Percentiles rank a stretch among this genome's conserved stretches.
phyloP scores from a whole-genome alignment of 2,888 invertebrate genomes.

The Eupithecia tripunctaria region DNA sequence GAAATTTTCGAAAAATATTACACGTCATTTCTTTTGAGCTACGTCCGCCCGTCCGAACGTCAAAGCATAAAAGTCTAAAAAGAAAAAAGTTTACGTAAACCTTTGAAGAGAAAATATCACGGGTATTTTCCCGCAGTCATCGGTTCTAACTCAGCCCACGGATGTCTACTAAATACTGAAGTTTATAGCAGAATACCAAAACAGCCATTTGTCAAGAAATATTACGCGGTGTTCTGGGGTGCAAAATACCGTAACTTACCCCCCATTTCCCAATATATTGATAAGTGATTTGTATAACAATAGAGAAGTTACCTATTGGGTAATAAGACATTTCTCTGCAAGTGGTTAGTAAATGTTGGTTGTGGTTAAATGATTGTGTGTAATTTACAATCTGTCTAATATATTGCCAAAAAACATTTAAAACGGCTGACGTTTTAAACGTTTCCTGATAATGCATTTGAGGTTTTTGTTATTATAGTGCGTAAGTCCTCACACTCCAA shows the following conservation, averaged over 20 bases:
- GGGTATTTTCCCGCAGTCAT: not conserved
- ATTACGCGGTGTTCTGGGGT: not conserved
- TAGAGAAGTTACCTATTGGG: not conserved
- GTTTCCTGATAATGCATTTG: not conserved
- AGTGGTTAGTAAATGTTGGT: not conserved
- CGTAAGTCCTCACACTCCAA: too few relatives aligned
- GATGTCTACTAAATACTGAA: not conserved
- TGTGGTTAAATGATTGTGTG: not conserved
- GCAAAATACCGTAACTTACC: not conserved
- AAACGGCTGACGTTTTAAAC: too few relatives aligned
- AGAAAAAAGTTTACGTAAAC: not conserved
- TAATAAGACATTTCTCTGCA: not conserved
- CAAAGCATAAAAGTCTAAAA: not conserved
- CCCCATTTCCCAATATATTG: not conserved
- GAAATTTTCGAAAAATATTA: not conserved
- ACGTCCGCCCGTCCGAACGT: not conserved
- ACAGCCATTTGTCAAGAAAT: constrained; percentile 5
- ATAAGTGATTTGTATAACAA: not conserved
- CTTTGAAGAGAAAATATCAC: not conserved
- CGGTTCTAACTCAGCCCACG: not conserved
- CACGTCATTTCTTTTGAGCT: not conserved
- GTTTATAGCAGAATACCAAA: constrained; percentile 7
- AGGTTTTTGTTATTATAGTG: too few relatives aligned
- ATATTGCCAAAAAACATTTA: not conserved
- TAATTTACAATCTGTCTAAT: not conserved